Conservation (phyloP, 2,888 invertebrate genomes). For the Lymantria monacha region DNA sequence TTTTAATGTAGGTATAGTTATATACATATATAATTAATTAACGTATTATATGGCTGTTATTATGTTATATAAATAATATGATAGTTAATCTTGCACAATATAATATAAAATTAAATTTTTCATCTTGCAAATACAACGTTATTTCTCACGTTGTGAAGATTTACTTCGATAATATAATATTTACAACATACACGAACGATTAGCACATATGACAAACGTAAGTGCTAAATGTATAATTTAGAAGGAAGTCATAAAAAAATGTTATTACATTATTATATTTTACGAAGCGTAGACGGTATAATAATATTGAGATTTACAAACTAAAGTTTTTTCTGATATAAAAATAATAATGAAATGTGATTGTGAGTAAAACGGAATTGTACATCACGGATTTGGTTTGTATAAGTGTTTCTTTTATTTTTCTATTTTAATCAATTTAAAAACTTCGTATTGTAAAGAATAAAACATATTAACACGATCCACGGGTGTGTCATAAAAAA, state of each 20-base stretch:
- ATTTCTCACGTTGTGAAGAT: not conserved
- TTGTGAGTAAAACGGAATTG: not conserved
- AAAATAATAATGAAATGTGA: not conserved
- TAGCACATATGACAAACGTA: constrained; percentile 4
- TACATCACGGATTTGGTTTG: not conserved
- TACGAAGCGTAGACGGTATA: not conserved
- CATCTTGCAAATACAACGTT: not conserved
- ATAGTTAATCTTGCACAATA: constrained; percentile 3
- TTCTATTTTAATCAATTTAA: too few relatives aligned
- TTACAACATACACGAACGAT: not conserved
- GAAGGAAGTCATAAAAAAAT: constrained; percentile 3
- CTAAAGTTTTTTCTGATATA: not conserved
- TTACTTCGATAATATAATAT: not conserved
- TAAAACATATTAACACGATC: too few relatives aligned
- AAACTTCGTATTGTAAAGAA: too few relatives aligned
- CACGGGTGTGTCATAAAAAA: too few relatives aligned
- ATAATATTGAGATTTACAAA: not conserved
- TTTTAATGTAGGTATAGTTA: too few relatives aligned
- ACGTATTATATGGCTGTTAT: not conserved
- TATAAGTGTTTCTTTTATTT: not conserved
- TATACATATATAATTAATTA: not conserved
- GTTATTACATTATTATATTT: not conserved
- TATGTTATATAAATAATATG: constrained; percentile 6
- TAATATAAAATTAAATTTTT: not conserved
- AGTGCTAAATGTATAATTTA: constrained; percentile 1